These are phyloP conservation scores for Amblyjoppa fuscipennis DNA, from an alignment of 2,888 invertebrate genomes.

Conservation along the genomic window DNA sequence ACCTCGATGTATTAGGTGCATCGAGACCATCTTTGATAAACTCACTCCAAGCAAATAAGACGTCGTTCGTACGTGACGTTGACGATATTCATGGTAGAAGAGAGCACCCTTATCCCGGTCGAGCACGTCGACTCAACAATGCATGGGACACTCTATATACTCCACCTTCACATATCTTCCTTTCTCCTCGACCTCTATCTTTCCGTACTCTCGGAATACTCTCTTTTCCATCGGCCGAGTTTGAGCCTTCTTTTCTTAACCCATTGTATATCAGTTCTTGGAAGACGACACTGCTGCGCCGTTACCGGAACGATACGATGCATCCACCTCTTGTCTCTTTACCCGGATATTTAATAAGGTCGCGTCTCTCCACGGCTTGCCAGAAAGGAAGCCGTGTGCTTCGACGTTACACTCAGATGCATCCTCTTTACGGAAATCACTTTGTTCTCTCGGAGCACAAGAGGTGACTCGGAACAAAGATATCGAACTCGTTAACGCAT, in stretches of 20 bases:
- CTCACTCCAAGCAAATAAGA: slow-evolving; percentile 76
- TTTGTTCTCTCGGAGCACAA: neutral
- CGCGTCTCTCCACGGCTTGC: slow-evolving; percentile 29
- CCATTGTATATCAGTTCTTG: slow-evolving; percentile 49
- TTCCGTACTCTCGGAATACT: slow-evolving; percentile 35
- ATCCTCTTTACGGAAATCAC: slow-evolving; percentile 32
- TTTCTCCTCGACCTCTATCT: neutral
- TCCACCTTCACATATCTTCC: neutral
- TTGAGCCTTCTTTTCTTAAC: slow-evolving; percentile 26
- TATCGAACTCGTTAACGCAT: neutral
- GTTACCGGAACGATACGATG: slow-evolving; percentile 11
- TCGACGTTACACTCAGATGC: slow-evolving; percentile 29
- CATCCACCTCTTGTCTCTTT: slow-evolving; percentile 43
- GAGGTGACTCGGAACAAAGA: neutral
- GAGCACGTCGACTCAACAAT: slow-evolving; percentile 69
- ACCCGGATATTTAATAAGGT: slow-evolving; percentile 61
- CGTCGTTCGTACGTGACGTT: slow-evolving; percentile 69
- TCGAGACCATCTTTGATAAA: slow-evolving; percentile 70
- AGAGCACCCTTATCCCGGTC: slow-evolving; percentile 65
- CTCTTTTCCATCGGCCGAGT: slow-evolving; percentile 31
- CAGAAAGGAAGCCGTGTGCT: neutral
- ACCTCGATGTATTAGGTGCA: slow-evolving; percentile 14
- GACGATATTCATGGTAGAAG: slow-evolving; percentile 70
- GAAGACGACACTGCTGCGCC: slow-evolving; percentile 3
- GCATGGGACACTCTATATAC: slow-evolving; percentile 56